Percentiles rank a stretch among this genome's conserved stretches.
phyloP scores from a whole-genome alignment of 1,140 invertebrate genomes.

The Trichoplusia ni region DNA sequence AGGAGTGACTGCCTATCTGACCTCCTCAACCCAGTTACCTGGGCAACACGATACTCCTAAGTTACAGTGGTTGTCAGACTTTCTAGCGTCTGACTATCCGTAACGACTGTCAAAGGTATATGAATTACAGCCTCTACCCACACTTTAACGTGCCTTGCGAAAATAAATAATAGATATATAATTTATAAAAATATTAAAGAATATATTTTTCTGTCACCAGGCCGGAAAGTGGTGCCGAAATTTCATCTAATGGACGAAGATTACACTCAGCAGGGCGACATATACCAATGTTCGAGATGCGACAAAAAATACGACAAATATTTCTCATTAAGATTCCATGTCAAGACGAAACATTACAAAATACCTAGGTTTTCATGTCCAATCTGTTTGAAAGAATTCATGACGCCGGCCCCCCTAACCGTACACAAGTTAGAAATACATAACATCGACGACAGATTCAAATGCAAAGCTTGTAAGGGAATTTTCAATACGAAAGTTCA shows the following conservation, averaged over 20 bases:
- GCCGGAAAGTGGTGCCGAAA: conserved; percentile 28
- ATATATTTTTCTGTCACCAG: conserved; percentile 43
- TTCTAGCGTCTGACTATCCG: no score
- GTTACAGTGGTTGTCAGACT: no score
- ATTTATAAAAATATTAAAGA: no score
- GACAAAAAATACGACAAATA: conserved; percentile 57
- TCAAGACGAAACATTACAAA: conserved; percentile 63
- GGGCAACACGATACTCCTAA: no score
- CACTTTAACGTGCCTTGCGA: no score
- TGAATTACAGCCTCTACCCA: no score
- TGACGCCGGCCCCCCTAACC: conserved; percentile 57
- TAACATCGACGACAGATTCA: conserved; percentile 59
- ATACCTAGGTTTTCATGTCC: conserved; percentile 52
- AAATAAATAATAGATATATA: no score
- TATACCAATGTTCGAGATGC: conserved; percentile 53
- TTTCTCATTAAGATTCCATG: conserved; percentile 50
- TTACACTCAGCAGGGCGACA: conserved; percentile 49
- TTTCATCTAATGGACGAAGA: conserved; percentile 56
- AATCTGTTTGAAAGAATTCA: conserved; percentile 55
- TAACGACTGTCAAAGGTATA: no score
- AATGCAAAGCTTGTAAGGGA: conserved; percentile 67
- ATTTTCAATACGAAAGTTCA: conserved; percentile 60
- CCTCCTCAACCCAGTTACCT: no score
- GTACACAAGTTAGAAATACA: conserved; percentile 63
- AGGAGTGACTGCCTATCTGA: no score